These are phyloP conservation scores for Drosophila flavopinicola DNA, from an alignment of 2,888 invertebrate genomes.

Conservation along the genomic window DNA sequence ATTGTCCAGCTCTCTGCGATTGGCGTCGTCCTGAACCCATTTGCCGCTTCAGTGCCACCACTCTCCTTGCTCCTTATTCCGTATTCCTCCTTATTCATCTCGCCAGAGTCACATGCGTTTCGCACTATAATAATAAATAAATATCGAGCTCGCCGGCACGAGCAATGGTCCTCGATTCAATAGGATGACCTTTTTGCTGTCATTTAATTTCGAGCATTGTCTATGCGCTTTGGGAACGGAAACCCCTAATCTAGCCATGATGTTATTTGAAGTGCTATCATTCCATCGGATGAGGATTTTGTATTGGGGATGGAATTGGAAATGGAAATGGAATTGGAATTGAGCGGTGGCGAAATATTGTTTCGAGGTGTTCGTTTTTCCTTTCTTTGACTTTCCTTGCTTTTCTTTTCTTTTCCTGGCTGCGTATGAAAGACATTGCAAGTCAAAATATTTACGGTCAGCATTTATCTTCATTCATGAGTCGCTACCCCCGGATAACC, in stretches of 20 bases:
- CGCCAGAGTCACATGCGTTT: conserved; percentile 54
- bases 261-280: conserved; percentile 76
- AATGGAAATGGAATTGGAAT: conserved; percentile 65
- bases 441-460: conserved; percentile 76
- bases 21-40: conserved; percentile 79
- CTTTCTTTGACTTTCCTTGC: conserved; percentile 5
- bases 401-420: conserved; percentile 29
- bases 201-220: conserved; percentile 82
- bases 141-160: conserved; percentile 62
- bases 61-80: no score
- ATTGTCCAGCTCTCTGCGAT: conserved; percentile 81
- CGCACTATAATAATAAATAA: conserved; percentile 80
- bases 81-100: conserved; percentile 35
- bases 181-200: conserved; percentile 78
- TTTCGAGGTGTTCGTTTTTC: conserved; percentile 38
- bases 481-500: conserved; percentile 27
- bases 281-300: conserved; percentile 59
- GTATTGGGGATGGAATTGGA: conserved; percentile 36
- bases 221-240: conserved; percentile 80
- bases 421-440: conserved; percentile 43
- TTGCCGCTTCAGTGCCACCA: conserved; percentile 79
- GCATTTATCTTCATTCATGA: conserved; percentile 64
- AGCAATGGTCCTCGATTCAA: conserved; percentile 69
- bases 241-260: conserved; percentile 82
- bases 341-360: conserved; percentile 56